Evolutionary conservation across 2,113 vertebrate genomes (phyloP).

Genomic region (Marmota monax): DNA sequence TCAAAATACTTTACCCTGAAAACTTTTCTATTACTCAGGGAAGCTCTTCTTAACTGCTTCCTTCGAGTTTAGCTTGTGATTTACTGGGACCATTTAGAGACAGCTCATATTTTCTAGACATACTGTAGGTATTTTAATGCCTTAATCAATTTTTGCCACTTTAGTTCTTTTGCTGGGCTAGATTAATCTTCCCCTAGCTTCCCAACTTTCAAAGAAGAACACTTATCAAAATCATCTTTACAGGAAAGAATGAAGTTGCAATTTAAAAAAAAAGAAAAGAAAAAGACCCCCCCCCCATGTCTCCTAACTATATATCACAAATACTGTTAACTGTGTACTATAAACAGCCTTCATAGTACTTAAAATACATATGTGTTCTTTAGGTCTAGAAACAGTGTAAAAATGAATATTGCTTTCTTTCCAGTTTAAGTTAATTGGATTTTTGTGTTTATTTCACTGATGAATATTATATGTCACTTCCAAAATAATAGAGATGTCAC

Average conservation of each 20-base stretch:
- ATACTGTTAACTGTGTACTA: slow-evolving; percentile 32
- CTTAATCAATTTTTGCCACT: slow-evolving; percentile 87
- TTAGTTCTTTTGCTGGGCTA: slow-evolving; percentile 79
- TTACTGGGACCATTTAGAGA: slow-evolving; percentile 83
- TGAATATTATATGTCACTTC: neutral
- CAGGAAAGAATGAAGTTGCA: slow-evolving; percentile 78
- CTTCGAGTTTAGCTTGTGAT: slow-evolving; percentile 77
- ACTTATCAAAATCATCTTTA: slow-evolving; percentile 83
- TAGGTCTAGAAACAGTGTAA: slow-evolving; percentile 23
- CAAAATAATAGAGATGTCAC: neutral
- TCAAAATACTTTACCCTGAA: slow-evolving; percentile 76
- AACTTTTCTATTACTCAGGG: slow-evolving; percentile 82
- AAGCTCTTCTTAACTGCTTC: slow-evolving; percentile 79
- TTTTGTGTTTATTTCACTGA: slow-evolving; percentile 23
- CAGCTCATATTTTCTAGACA: slow-evolving; percentile 84
- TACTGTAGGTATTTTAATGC: slow-evolving; percentile 84
- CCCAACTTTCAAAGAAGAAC: slow-evolving; percentile 82
- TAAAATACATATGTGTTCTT: slow-evolving; percentile 38
- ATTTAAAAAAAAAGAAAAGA: slow-evolving; percentile 67
- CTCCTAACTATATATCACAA: slow-evolving; percentile 67
- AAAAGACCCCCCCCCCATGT: neutral
- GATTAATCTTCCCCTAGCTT: slow-evolving; percentile 82
- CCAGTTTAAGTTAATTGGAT: slow-evolving; percentile 52
- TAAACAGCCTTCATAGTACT: slow-evolving; percentile 56
- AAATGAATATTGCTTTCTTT: slow-evolving; percentile 59